Evolutionary conservation across 2,888 invertebrate genomes (phyloP).

Genomic region (Scrobipalpa atriplicella): DNA sequence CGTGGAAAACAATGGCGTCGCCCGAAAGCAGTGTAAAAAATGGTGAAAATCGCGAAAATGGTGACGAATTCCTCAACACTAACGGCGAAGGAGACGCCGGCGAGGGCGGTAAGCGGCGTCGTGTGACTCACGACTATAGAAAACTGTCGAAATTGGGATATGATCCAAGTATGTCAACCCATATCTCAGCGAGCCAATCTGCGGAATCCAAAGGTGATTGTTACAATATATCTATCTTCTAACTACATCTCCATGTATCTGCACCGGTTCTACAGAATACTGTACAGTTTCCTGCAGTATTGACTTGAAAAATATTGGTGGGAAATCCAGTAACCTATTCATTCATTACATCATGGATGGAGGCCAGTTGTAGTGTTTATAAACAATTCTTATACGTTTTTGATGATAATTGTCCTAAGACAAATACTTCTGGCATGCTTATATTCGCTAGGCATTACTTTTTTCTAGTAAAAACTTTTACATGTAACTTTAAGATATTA

Average conservation of each 20-base stretch:
- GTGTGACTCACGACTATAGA: slow-evolving; percentile 72
- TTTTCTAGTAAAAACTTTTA: background rate
- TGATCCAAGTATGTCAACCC: slow-evolving; percentile 75
- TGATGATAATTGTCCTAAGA: slow-evolving; percentile 33
- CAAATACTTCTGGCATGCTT: background rate
- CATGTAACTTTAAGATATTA: background rate
- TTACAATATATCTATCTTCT: slow-evolving; percentile 40
- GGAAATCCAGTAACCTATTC: slow-evolving; percentile 77
- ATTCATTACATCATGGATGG: slow-evolving; percentile 73
- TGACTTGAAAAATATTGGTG: slow-evolving; percentile 62
- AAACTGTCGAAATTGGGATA: slow-evolving; percentile 76
- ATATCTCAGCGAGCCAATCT: slow-evolving; percentile 59
- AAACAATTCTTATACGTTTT: slow-evolving; percentile 66
- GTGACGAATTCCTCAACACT: slow-evolving; percentile 57
- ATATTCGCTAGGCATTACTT: background rate
- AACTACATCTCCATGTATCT: slow-evolving; percentile 32
- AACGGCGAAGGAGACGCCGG: slow-evolving; percentile 67
- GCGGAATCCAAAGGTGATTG: slow-evolving; percentile 70
- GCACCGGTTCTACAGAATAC: background rate
- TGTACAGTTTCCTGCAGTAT: background rate
- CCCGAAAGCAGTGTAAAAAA: slow-evolving; percentile 75
- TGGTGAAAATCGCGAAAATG: slow-evolving; percentile 67
- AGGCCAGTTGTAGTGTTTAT: slow-evolving; percentile 79
- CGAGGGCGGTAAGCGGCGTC: slow-evolving; percentile 71
- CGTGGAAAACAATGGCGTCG: slow-evolving; percentile 78